Base-by-base conservation (phyloP, 2,888 invertebrate species). In the Protophormia terraenovae region DNA sequence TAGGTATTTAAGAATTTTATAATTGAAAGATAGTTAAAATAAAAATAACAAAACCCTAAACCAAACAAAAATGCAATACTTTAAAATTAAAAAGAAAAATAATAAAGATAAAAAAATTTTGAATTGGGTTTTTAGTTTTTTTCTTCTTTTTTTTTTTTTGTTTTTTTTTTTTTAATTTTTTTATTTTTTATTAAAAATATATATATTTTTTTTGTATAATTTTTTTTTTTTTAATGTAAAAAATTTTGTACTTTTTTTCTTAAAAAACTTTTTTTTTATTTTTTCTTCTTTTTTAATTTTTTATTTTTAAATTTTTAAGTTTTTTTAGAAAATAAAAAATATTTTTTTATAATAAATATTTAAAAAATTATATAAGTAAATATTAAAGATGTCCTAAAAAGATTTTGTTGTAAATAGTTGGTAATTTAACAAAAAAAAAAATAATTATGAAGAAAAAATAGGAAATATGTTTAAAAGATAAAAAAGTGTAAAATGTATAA, bases 301-400 rank as follows among this genome's bases (percentile, higher is more conserved):
- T 64, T 53, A 4, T 47, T 22, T 66, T 66, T 55, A 58, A 38
- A 66, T 78, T 62, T 71, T 71, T n/a, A 53, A 24, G 35, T 72
- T 82, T 83, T n/a, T 73, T 35, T 41, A 45, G 35, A 71, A 72
- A 69, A 67, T 66, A 85, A 83, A 80, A 78, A 72, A 84, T 45
- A 47, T 81, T 69, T 76, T 62, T 77, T 47, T 73, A 77, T 78
- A 67, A 77, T 66, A 82, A 47, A 47, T 78, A 69, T 78, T 41
- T 50, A 71, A 72, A 67, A 73, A 75, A 58, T 69, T 73, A 53
- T 82, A 58, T 22, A 38, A 64, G 41, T 14, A 76, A 41, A 69
- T 41, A 71, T 67, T 78, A 80, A 77, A 85, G 69, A 47, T 67
- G 67, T 81, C 77, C 69, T 80, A 79, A 86, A 81, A 84, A 78